Base-by-base conservation (phyloP, 2,797 vertebrate species). In the Epinephelus coioides region DNA sequence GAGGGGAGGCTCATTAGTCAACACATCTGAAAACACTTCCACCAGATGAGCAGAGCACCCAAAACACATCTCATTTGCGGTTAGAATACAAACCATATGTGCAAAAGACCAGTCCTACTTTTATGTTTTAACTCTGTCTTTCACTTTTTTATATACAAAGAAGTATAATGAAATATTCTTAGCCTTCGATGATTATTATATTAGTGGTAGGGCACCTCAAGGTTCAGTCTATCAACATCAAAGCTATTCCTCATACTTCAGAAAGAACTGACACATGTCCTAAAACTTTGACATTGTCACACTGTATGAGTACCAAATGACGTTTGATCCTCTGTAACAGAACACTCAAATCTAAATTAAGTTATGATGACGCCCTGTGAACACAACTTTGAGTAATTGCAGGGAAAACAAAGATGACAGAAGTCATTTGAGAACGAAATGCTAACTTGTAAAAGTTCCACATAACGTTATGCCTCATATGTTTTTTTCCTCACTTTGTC, bases 261-360 rank as follows among this genome's bases (percentile, higher is more conserved):
- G 34, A 65, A 50, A 78, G 34, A 73, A 23, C 51, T 25, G 69
- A 79, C 69, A 75, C 27, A 71, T 47, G 67, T 86, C 78, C 71
- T 76, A 25, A 84, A 70, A 76, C 53, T 59, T 78, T 14, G 46
- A 82, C 81, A 61, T 79, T 79, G 78, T 85, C 60, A 69, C 77
- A 34, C 81, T 69, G 60, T 76, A 88, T 88, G 73, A 89, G 67
- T 91, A 88, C 81, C 88, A 92, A 85, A 91, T 88, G 82, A 88
- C 9, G 11, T 78, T 72, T 83, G 60, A 81, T 69, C 76, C 40
- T 74, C 65, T 54, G 80, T 75, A 78, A 87, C 69, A 6, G 64
- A 75, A 47, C 51, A 44, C 72, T 79, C 21, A 46, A 71, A 72
- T 76, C 71, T 38, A 82, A 87, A 81, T 54, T 83, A 60, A 85